Base-by-base conservation (phyloP, 2,797 vertebrate genomes). In the Clarias laeviceps region DNA sequence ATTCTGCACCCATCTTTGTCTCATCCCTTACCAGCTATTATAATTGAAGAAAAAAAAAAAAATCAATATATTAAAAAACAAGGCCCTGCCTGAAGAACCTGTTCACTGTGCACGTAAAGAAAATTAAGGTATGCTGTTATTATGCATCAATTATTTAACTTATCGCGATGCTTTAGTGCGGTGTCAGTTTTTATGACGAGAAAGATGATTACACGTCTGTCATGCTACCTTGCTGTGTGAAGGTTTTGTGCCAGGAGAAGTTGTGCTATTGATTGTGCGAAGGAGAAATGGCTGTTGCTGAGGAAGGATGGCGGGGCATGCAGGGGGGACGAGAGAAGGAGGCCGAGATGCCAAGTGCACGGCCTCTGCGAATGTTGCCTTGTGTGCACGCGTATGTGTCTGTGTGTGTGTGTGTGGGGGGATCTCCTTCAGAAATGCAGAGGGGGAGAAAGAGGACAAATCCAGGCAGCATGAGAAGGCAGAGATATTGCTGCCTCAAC, bases 1-100 rank as follows among this genome's bases (percentile, higher is more conserved):
- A 96, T 99, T 97, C 97, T 96, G 94, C 94, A 95, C 92, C 95
- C 95, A 96, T 97, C 96, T 96, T 96, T 96, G 96, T 96, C 91
- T 95, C 95, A 93, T 95, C 93, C 94, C 93, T 94, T 95, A 94
- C 93, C 93, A 95, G 94, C 94, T 94, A 93, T 90, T 90, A 93
- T 91, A 91, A 93, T 92, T 93, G 91, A 93, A 91, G 89, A 56
- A 61, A 68, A 84, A 82, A 78, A 74, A 11, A 11, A 81, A 92
- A 87, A 91, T 20, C 45, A 84, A 88, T 92, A 91, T 90, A 89
- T 93, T 95, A 92, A 92, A 90, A 93, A 89, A 90, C 93, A 90
- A 90, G 89, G 88, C 89, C 90, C 92, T 91, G 93, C 93, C 94
- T 93, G 96, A 96, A 95, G 95, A 94, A 94, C 94, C 95, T 93